Conservation (phyloP, 2,888 invertebrate species). For the Drosophila macrospina region DNA sequence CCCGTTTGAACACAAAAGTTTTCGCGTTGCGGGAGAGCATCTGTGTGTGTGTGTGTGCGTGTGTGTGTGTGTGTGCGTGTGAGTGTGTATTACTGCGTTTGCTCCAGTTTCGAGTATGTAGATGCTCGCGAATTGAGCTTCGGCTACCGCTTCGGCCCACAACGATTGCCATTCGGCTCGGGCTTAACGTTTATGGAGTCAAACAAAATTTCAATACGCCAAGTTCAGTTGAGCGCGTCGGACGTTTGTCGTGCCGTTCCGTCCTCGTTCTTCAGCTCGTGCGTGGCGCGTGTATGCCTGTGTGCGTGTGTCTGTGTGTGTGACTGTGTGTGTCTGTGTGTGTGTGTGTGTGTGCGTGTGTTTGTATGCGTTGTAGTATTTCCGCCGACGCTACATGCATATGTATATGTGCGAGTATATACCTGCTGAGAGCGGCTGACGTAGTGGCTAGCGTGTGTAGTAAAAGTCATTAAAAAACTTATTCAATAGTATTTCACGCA, state of each 20-base stretch:
- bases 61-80: conserved; percentile 21
- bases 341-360: conserved; percentile 24
- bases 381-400: conserved; percentile 45
- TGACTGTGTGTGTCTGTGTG: conserved; percentile 38
- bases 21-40: conserved; percentile 53
- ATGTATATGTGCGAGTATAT: conserved; percentile 35
- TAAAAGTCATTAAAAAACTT: conserved; percentile 77
- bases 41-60: conserved; percentile 15
- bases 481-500: conserved; percentile 75
- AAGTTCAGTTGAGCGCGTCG: conserved; percentile 83
- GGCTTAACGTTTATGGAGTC: conserved; percentile 52
- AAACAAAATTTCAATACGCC: conserved; percentile 77
- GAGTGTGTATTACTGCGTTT: conserved; percentile 57
- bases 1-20: conserved; percentile 47
- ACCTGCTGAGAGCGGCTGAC: conserved; percentile 64
- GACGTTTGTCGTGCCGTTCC: conserved; percentile 69
- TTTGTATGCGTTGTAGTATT: conserved; percentile 71
- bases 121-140: conserved; percentile 42
- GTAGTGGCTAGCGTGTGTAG: conserved; percentile 63
- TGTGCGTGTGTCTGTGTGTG: conserved; percentile 29
- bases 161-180: conserved; percentile 47
- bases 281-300: conserved; percentile 39
- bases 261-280: conserved; percentile 12
- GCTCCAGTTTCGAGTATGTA: conserved; percentile 67
- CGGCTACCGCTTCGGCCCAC: conserved; percentile 38